A percentile compares a stretch with the other conserved stretches of the same genome.
Evolutionary conservation across 92 coral and sea anemone genomes (phyloP).

Genomic region (Zoanthus gigantus): DNA sequence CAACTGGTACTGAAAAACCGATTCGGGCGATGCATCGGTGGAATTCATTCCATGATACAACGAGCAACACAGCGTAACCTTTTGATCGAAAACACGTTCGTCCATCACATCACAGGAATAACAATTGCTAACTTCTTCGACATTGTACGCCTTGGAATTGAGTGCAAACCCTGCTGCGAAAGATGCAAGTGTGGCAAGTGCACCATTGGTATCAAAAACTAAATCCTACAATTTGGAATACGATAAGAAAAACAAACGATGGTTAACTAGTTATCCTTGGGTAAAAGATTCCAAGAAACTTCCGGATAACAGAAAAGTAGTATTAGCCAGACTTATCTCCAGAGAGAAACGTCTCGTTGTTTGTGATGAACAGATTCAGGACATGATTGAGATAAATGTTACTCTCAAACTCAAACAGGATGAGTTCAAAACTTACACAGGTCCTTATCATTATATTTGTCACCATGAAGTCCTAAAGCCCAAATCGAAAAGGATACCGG

Average conservation of each 20-base stretch:
- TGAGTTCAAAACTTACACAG: background rate
- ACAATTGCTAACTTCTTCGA: constrained; percentile 13
- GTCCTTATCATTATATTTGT: constrained; percentile 3
- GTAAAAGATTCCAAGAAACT: constrained; percentile 29
- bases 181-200: constrained; percentile 16
- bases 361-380: constrained; percentile 18
- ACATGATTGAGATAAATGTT: constrained; percentile 16
- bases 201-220: background rate
- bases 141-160: background rate
- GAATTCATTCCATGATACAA: constrained; percentile 13
- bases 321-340: constrained; percentile 11
- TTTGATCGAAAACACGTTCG: background rate
- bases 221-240: constrained; percentile 4
- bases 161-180: background rate
- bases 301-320: constrained; percentile 15
- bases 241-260: constrained; percentile 9
- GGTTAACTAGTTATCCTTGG: constrained; percentile 54
- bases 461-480: constrained; percentile 14
- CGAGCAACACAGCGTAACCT: background rate
- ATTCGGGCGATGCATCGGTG: constrained; percentile 61
- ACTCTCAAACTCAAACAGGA: constrained; percentile 2
- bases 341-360: constrained; percentile 7
- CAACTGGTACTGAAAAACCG: constrained; percentile 56
- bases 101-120: constrained; percentile 27
- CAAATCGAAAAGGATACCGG: background rate